Evolutionary conservation across 2,888 invertebrate genomes (phyloP), one percentile per base, ranked within the genome.

Genomic region (Hirtodrosophila cameraria): DNA sequence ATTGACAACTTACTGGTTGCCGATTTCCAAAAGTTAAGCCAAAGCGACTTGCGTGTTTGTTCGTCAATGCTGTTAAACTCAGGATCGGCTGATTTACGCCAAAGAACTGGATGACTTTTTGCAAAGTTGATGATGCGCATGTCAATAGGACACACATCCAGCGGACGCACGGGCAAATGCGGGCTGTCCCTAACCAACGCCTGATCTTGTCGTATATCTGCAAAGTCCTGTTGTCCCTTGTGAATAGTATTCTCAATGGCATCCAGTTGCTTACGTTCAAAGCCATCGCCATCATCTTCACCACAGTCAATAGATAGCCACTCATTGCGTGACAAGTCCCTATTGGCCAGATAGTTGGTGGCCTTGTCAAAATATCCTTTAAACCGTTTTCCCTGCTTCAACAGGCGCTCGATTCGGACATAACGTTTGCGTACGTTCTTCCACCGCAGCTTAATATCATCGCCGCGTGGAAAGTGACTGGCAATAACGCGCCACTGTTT

Each of bases 351-450:
- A 49, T 88, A 89, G 38, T 89, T 89, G 25, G 88, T 89, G 5
- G 89, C 88, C 57, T 89, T 89, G 41, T 89, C 89, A 35, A 87
- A 89, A 27, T 88, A 89, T 8, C 89, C 89, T 35, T 87, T 87
- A 13, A 89, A 89, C 8, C 89, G 89, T 38, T 88, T 89, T 0
- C 89, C 89, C 27, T 77, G 77, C 11, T 78, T 80, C 4, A 88
- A 53, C 1, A 86, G 74, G 0, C 87, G 74, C 38, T 86, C 85
- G 16, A 88, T 87, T 2, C 79, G 85, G 4, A 89, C 82, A 39
- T 84, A 90, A 1, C 89, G 81, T 42, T 86, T 88, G 3, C 90
- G 87, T 15, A 90, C 76, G 42, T 84, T 89, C 50, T 86, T 89
- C 90, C 90, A 90, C 3, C 90, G 88, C 23, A 88, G 57, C 36